phyloP scores from a whole-genome alignment of 2,113 vertebrate genomes.

The Nothocercus julius region DNA sequence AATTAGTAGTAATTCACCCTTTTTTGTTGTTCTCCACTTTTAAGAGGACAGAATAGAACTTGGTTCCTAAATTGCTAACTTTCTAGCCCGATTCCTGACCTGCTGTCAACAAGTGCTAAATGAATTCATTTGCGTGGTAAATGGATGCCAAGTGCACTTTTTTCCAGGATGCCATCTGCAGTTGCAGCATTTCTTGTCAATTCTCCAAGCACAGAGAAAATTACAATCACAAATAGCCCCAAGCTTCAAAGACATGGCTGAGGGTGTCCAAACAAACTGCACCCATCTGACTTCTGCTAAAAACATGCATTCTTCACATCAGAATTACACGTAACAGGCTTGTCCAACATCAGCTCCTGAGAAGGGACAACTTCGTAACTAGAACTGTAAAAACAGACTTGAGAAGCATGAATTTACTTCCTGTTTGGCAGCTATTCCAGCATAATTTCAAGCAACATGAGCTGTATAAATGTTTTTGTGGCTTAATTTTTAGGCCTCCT shows the following conservation, averaged over 20 bases:
- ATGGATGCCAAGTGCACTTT: slow-evolving; percentile 60
- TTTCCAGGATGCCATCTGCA: slow-evolving; percentile 65
- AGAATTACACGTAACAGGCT: not conserved
- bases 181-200: slow-evolving; percentile 53
- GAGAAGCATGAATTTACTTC: not conserved
- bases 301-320: not conserved
- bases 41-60: slow-evolving; percentile 28
- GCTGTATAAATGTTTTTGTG: not conserved
- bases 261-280: slow-evolving; percentile 21
- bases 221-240: not conserved
- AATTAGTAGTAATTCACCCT: slow-evolving; percentile 53
- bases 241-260: slow-evolving; percentile 28
- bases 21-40: slow-evolving; percentile 16
- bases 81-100: slow-evolving; percentile 53
- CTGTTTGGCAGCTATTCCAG: not conserved
- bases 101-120: slow-evolving; percentile 62
- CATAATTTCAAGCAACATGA: not conserved
- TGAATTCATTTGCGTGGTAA: slow-evolving; percentile 67
- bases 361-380: not conserved
- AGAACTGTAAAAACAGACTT: not conserved
- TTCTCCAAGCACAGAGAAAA: slow-evolving; percentile 50
- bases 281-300: slow-evolving; percentile 4
- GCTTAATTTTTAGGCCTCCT: not conserved
- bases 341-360: not conserved
- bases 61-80: slow-evolving; percentile 38